These are phyloP conservation scores for Pipistrellus nathusii DNA, from an alignment of 2,797 vertebrate genomes.

Conservation along the genomic window DNA sequence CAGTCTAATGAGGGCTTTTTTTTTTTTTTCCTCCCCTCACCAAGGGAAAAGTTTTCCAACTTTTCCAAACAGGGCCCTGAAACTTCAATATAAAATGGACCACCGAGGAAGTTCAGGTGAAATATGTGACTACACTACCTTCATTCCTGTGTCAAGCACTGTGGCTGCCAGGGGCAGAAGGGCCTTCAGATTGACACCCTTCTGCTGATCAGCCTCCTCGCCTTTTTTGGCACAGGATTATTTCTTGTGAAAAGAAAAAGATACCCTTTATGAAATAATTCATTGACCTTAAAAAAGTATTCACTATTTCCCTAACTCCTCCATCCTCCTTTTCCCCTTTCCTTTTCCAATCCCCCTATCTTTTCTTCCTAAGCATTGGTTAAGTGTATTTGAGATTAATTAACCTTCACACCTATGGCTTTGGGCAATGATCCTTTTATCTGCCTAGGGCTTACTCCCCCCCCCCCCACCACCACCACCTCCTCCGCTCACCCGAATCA, in stretches of 20 bases:
- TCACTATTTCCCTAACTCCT: background rate
- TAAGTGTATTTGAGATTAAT: conserved; percentile 41
- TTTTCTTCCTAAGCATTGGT: background rate
- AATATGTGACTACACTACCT: background rate
- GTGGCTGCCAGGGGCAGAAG: background rate
- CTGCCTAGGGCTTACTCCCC: background rate
- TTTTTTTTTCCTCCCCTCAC: background rate
- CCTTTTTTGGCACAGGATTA: background rate
- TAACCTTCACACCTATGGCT: background rate
- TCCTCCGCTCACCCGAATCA: background rate
- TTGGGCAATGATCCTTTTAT: background rate
- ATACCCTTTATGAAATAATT: background rate
- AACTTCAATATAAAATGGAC: conserved; percentile 58
- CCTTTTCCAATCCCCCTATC: background rate
- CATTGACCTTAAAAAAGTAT: background rate
- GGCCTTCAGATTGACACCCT: background rate
- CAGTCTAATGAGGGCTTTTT: background rate
- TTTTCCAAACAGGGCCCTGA: conserved; percentile 47
- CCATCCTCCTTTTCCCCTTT: no score
- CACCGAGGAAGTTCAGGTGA: conserved; percentile 52
- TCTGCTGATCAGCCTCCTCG: background rate
- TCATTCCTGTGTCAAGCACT: background rate
- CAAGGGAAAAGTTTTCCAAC: conserved; percentile 55
- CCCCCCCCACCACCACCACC: no score
- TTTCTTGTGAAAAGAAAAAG: conserved; percentile 43